These are phyloP conservation scores for Platycnemis pennipes DNA, from an alignment of 2,888 invertebrate genomes.

Conservation along the genomic window DNA sequence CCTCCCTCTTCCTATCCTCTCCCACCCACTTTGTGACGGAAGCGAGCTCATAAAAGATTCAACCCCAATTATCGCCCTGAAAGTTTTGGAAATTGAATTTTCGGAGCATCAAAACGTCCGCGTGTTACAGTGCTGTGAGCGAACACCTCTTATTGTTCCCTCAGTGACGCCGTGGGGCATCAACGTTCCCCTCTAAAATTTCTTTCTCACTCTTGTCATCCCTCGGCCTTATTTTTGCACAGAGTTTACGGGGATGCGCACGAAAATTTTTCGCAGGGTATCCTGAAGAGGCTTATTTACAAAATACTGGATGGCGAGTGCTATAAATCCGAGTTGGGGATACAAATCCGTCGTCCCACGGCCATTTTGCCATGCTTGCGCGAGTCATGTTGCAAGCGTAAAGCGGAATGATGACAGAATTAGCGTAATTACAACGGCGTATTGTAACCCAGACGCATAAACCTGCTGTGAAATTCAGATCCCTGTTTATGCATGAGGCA, in stretches of 20 bases:
- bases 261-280: no score
- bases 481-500: background rate
- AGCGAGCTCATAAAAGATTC: constrained; percentile 25
- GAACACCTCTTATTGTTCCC: background rate
- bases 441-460: background rate
- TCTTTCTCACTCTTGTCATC: background rate
- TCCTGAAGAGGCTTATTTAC: no score
- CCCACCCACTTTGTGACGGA: background rate
- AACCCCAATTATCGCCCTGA: background rate
- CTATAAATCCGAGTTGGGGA: no score
- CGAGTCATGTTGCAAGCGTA: no score
- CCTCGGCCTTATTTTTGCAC: background rate
- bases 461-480: background rate
- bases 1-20: background rate
- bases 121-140: background rate
- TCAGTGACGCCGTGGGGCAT: background rate
- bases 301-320: no score
- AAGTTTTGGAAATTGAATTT: constrained; percentile 36
- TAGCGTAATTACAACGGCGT: background rate
- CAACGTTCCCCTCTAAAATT: background rate
- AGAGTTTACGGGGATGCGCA: no score
- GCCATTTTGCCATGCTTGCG: no score
- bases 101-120: constrained; percentile 25
- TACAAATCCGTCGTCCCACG: no score
- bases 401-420: no score